phyloP scores from a whole-genome alignment of 2,113 vertebrate species.

The Eolophus roseicapilla region DNA sequence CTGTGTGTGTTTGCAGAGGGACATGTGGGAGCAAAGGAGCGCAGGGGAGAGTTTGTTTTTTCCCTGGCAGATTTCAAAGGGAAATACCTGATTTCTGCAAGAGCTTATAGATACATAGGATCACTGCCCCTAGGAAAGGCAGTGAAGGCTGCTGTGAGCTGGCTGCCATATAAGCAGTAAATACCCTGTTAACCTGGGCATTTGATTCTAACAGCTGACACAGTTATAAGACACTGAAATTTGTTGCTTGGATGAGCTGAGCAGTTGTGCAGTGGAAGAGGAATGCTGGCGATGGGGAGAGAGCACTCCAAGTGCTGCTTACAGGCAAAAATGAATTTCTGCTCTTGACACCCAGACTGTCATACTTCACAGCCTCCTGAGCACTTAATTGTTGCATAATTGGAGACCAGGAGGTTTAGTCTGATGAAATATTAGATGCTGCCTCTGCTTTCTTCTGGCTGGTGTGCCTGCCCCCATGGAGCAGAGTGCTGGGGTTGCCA shows the following conservation, averaged over 20 bases:
- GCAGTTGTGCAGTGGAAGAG: not conserved
- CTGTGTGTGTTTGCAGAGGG: not conserved
- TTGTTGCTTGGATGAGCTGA: not conserved
- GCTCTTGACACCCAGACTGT: not conserved
- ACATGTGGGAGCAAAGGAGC: not conserved
- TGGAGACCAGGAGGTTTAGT: not conserved
- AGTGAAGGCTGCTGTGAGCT: not conserved
- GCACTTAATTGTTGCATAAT: not conserved
- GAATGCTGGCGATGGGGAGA: too few relatives aligned
- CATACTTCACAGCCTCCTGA: not conserved
- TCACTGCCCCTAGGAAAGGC: not conserved
- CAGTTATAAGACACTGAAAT: not conserved
- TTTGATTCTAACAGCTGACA: not conserved
- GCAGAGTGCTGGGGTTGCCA: not conserved
- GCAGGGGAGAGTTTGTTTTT: not conserved
- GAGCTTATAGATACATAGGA: accelerated
- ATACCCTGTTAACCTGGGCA: not conserved
- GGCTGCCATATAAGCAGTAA: not conserved
- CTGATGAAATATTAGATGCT: not conserved
- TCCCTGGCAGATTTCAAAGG: not conserved
- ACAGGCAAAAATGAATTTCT: not conserved
- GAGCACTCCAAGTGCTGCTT: not conserved
- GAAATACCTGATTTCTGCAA: not conserved
- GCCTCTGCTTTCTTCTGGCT: not conserved
- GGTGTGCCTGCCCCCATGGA: not conserved